These are phyloP conservation scores for Patella caerulea DNA, from an alignment of 2,888 invertebrate genomes.

Conservation along the genomic window DNA sequence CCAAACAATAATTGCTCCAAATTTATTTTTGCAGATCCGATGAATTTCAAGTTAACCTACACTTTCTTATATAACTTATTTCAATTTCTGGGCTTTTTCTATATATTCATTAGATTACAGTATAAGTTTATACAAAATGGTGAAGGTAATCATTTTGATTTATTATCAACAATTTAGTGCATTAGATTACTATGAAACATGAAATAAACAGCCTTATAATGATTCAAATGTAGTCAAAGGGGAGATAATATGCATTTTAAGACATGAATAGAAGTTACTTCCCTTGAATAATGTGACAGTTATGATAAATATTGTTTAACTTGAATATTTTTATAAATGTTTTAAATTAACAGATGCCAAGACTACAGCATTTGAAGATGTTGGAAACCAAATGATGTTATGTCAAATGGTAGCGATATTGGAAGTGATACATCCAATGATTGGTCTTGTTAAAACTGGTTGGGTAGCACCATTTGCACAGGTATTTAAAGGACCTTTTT, in stretches of 20 bases:
- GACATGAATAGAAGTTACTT: too few species aligned
- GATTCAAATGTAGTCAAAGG: neutral
- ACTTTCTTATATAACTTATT: slow-evolving; percentile 89
- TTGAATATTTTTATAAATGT: too few species aligned
- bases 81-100: slow-evolving; percentile 89
- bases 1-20: too few species aligned
- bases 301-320: too few species aligned
- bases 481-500: slow-evolving; percentile 63
- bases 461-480: slow-evolving; percentile 83
- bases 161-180: neutral
- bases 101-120: slow-evolving; percentile 81
- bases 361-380: slow-evolving; percentile 57
- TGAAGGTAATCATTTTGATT: slow-evolving; percentile 72
- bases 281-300: too few species aligned
- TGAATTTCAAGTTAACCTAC: slow-evolving; percentile 77
- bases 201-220: neutral
- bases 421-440: slow-evolving; percentile 90
- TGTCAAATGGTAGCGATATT: slow-evolving; percentile 86
- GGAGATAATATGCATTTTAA: neutral
- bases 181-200: neutral
- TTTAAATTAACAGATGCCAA: slow-evolving; percentile 44
- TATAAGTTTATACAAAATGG: slow-evolving; percentile 85
- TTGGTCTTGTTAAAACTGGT: slow-evolving; percentile 89
- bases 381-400: slow-evolving; percentile 67
- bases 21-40: slow-evolving; percentile 39